phyloP scores from a whole-genome alignment of 2,797 vertebrate species.

The Scomberomorus guttatus region DNA sequence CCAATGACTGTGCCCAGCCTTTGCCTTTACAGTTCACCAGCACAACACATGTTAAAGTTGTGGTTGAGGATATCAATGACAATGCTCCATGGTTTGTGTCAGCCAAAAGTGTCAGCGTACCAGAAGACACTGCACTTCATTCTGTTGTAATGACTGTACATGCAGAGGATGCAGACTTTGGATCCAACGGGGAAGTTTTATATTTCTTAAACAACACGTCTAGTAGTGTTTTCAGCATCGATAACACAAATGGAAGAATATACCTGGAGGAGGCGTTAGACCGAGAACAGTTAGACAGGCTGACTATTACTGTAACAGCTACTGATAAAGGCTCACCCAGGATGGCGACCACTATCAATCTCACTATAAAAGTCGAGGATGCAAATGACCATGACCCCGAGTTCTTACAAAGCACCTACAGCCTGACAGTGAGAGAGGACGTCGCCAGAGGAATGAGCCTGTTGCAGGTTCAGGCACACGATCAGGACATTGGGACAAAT shows the following conservation, averaged over 20 bases:
- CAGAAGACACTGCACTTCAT: conserved; percentile 76
- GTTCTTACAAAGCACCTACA: conserved; percentile 77
- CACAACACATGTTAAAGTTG: conserved; percentile 69
- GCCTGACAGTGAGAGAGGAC: conserved; percentile 77
- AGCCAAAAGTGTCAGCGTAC: conserved; percentile 58
- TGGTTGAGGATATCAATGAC: conserved; percentile 83
- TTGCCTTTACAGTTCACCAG: conserved; percentile 72
- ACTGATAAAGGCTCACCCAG: conserved; percentile 79
- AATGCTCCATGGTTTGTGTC: conserved; percentile 82
- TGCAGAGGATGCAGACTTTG: conserved; percentile 80
- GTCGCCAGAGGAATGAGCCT: conserved; percentile 75
- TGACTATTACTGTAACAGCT: conserved; percentile 75
- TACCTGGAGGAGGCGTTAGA: conserved; percentile 80
- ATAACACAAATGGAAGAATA: conserved; percentile 74
- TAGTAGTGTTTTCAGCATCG: conserved; percentile 72
- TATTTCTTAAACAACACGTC: conserved; percentile 77
- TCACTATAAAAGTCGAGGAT: conserved; percentile 82
- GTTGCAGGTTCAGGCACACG: conserved; percentile 75
- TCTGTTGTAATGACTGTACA: conserved; percentile 74
- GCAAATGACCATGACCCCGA: conserved; percentile 83
- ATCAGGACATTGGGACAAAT: conserved; percentile 80
- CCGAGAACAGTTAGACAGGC: conserved; percentile 75
- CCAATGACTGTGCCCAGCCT: conserved; percentile 75
- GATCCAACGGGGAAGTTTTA: conserved; percentile 76
- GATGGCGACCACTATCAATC: conserved; percentile 65